phyloP scores from a whole-genome alignment of 2,113 vertebrate genomes.

The Dipodomys stephensi region DNA sequence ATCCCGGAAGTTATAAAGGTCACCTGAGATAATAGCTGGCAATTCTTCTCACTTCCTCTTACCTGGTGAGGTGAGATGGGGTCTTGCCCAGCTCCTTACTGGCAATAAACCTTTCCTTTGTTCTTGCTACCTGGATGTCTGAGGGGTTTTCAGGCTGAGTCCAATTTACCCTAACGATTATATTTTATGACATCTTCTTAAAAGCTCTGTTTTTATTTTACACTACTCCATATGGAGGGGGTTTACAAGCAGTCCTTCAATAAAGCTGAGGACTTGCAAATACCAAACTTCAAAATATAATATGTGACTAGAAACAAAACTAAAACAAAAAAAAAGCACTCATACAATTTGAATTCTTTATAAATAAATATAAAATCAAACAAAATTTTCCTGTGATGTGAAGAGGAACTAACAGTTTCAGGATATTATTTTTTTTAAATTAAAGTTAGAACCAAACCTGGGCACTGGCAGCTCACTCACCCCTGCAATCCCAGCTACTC shows the following conservation, averaged over 20 bases:
- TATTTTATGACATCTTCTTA: background rate
- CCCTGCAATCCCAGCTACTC: too few relatives aligned
- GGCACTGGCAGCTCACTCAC: too few relatives aligned
- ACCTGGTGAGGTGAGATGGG: too few relatives aligned
- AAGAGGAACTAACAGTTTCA: background rate
- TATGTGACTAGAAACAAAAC: background rate
- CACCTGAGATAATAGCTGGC: too few relatives aligned
- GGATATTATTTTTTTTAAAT: background rate
- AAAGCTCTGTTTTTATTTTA: conserved; percentile 33
- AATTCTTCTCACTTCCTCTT: too few relatives aligned
- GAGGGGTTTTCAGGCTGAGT: too few relatives aligned
- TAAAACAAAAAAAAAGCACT: background rate
- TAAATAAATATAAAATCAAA: background rate
- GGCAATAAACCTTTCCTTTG: too few relatives aligned
- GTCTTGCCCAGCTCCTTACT: too few relatives aligned
- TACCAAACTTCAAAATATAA: background rate
- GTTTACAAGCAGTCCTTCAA: background rate
- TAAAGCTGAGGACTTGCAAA: background rate
- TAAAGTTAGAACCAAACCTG: background rate
- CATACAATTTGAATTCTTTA: background rate
- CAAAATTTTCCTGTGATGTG: background rate
- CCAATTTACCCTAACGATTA: too few relatives aligned
- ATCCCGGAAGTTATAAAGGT: too few relatives aligned
- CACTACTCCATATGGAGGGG: background rate
- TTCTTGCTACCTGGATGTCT: too few relatives aligned